phyloP scores from a whole-genome alignment of 2,888 invertebrate genomes.

The Troides helena region DNA sequence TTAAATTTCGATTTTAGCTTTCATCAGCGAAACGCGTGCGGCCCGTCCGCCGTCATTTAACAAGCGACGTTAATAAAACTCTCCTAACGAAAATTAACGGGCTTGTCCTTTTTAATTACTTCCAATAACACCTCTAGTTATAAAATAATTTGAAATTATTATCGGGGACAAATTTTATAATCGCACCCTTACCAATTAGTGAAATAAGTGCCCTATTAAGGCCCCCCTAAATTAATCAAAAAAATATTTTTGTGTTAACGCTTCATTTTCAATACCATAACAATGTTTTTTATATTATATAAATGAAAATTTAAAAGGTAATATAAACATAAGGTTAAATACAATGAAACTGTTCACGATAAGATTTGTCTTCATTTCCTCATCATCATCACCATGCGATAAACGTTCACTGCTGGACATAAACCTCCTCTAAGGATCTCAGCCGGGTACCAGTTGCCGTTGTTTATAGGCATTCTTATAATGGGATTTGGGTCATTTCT shows the following conservation, averaged over 20 bases:
- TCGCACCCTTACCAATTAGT: slow-evolving; percentile 9
- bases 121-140: slow-evolving; percentile 12
- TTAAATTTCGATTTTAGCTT: background rate
- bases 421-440: too few species aligned
- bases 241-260: background rate
- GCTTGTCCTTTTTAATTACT: slow-evolving; percentile 17
- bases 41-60: background rate
- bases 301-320: too few species aligned
- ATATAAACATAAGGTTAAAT: too few species aligned
- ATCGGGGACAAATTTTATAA: slow-evolving; percentile 19
- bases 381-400: too few species aligned
- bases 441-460: too few species aligned
- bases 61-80: slow-evolving; percentile 9
- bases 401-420: too few species aligned
- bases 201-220: slow-evolving; percentile 7
- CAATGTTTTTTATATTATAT: background rate
- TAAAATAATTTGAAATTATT: slow-evolving; percentile 18
- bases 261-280: background rate
- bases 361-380: too few species aligned
- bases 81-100: slow-evolving; percentile 9
- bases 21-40: background rate
- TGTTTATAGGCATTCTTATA: too few species aligned
- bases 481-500: too few species aligned
- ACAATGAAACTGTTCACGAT: too few species aligned
- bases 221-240: background rate